phyloP scores from a whole-genome alignment of 2,797 vertebrate species.

The Mionectes olivaceus region DNA sequence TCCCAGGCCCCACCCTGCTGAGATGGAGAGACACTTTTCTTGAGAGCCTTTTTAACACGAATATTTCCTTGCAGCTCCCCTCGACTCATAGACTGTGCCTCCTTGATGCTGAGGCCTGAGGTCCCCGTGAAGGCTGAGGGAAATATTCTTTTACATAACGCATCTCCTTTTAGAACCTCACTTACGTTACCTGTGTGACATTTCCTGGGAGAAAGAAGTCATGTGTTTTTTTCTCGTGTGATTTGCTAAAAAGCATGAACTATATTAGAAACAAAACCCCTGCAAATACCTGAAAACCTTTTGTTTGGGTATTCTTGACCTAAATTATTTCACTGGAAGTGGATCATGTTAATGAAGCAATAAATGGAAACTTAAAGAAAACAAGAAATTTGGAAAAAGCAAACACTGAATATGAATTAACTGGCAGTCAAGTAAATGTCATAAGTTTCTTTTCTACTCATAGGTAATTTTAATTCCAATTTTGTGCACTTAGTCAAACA shows the following conservation, averaged over 20 bases:
- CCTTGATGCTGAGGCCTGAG: neutral
- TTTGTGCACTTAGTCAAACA: conserved; percentile 9
- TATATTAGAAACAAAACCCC: neutral
- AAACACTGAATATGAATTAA: neutral
- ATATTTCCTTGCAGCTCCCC: neutral
- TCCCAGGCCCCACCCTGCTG: conserved; percentile 14
- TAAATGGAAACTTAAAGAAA: conserved; percentile 41
- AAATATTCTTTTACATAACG: neutral
- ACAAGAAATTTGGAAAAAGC: neutral
- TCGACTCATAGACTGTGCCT: neutral
- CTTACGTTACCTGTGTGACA: neutral
- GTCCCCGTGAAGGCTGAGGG: neutral
- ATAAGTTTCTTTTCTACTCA: neutral
- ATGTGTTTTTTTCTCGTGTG: neutral
- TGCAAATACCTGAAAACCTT: neutral
- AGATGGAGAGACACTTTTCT: neutral
- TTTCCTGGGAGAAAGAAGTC: neutral
- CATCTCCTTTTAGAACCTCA: neutral
- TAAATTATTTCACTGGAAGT: neutral
- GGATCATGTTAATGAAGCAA: conserved; percentile 26
- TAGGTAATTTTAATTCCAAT: conserved; percentile 5
- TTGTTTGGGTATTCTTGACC: neutral
- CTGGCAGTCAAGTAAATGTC: neutral
- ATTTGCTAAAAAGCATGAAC: neutral
- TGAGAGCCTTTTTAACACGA: neutral